Conservation (phyloP, 2,797 vertebrate genomes). For the Masticophis lateralis region DNA sequence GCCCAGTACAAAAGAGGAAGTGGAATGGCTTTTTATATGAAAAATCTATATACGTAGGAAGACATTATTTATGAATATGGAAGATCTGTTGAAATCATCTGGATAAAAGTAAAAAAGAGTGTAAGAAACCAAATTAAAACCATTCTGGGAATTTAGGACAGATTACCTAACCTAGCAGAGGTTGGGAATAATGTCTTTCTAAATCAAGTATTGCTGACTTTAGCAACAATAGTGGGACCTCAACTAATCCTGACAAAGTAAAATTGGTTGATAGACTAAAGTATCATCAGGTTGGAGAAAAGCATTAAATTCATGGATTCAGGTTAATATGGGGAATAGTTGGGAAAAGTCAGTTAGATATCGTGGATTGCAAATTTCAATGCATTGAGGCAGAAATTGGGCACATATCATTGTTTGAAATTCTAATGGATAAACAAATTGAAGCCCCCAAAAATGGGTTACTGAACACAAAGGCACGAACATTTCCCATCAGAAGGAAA, state of each 20-base stretch:
- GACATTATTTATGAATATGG: not conserved
- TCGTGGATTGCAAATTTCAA: not conserved
- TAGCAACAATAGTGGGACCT: not conserved
- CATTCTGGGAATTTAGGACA: not conserved
- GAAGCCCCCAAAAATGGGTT: not conserved
- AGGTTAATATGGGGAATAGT: not conserved
- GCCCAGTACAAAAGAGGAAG: not conserved
- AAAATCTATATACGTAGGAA: not conserved
- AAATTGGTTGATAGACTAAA: not conserved
- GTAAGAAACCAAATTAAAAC: not conserved
- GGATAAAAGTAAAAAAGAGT: not conserved
- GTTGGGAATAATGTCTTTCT: not conserved
- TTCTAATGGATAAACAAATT: not conserved
- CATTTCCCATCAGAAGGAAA: not conserved
- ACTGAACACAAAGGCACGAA: not conserved
- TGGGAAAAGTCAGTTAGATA: not conserved
- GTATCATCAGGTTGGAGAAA: not conserved
- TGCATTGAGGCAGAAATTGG: not conserved
- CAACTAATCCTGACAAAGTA: not conserved
- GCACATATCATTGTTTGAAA: not conserved
- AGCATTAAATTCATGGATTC: not conserved
- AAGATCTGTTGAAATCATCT: not conserved
- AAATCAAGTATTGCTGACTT: not conserved
- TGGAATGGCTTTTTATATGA: not conserved
- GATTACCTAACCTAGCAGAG: not conserved